Evolutionary conservation across 2,888 invertebrate species (phyloP).

Genomic region (Frankliniella intonsa): DNA sequence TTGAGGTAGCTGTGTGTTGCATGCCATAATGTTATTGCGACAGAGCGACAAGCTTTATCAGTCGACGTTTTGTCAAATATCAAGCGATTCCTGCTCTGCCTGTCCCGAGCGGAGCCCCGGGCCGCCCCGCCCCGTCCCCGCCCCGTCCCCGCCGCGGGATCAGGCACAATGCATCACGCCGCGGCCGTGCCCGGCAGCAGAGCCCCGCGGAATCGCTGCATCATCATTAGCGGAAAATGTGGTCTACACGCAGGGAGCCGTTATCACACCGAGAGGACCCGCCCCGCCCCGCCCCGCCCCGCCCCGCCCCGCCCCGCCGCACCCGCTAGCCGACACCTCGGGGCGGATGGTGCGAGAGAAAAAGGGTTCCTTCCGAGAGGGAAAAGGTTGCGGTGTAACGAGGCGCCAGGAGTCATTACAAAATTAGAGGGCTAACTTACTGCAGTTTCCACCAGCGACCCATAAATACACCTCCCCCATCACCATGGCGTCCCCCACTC

Average conservation of each 20-base stretch:
- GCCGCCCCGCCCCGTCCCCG: background rate
- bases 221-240: no score
- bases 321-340: no score
- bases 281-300: no score
- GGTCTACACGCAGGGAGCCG: no score
- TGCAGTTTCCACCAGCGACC: background rate
- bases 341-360: background rate
- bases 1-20: no score
- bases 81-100: no score
- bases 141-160: background rate
- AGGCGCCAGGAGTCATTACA: conserved; percentile 10
- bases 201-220: no score
- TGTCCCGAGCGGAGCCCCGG: background rate
- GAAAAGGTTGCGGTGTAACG: background rate
- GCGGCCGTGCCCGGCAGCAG: background rate
- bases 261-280: no score
- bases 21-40: no score
- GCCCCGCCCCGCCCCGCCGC: no score
- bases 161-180: background rate
- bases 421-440: background rate
- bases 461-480: background rate
- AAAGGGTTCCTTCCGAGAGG: background rate
- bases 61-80: no score
- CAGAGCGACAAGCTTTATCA: no score
- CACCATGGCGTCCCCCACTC: background rate